Percentiles rank a stretch among this genome's conserved stretches.
Evolutionary conservation across 2,113 vertebrate genomes (phyloP).

Genomic region (Caranx melampygus): DNA sequence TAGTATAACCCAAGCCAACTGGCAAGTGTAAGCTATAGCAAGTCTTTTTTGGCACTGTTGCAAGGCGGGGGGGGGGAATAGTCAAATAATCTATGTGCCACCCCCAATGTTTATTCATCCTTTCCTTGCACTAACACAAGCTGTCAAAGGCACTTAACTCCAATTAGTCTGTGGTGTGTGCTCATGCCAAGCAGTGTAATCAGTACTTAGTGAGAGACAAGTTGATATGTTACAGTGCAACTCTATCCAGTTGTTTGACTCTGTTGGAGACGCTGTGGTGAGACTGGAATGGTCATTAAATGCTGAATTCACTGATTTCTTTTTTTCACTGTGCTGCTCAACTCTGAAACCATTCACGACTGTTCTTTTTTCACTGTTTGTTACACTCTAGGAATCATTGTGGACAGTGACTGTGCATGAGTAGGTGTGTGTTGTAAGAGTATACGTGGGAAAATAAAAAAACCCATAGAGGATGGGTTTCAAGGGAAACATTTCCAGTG

Average conservation of each 20-base stretch:
- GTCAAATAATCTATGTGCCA: conserved; percentile 41
- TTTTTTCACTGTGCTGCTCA: background rate
- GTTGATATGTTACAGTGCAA: conserved; percentile 34
- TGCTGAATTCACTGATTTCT: background rate
- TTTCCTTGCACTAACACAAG: conserved; percentile 61
- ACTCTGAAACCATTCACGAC: background rate
- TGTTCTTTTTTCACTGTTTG: background rate
- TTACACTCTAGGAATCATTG: background rate
- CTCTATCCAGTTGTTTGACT: conserved; percentile 44
- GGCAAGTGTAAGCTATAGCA: conserved; percentile 21
- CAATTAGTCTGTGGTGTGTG: conserved; percentile 36
- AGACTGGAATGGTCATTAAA: conserved; percentile 15
- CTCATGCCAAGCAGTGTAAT: conserved; percentile 23
- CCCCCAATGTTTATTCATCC: conserved; percentile 49
- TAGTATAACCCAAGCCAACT: background rate
- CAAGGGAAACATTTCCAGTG: conserved; percentile 28
- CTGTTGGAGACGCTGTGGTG: conserved; percentile 25
- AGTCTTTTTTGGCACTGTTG: conserved; percentile 25
- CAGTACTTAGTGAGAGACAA: conserved; percentile 7
- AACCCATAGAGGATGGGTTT: background rate
- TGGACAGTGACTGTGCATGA: background rate
- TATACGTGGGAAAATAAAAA: background rate
- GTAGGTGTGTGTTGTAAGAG: background rate
- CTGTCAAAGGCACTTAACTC: conserved; percentile 49
- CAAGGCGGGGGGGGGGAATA: background rate